Conservation (phyloP, 1,140 invertebrate species). For the Nasonia giraulti region DNA sequence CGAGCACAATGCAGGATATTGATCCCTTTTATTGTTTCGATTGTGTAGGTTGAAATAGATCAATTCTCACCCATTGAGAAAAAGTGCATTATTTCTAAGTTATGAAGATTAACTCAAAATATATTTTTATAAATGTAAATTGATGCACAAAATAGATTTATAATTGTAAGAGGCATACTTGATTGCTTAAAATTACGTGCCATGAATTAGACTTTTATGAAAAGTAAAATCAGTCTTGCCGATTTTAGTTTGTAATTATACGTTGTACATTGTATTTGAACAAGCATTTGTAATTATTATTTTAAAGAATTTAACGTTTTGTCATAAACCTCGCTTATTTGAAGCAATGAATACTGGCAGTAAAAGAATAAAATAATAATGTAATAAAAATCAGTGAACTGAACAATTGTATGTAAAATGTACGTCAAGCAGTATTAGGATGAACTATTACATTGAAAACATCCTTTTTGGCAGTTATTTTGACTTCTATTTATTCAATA, state of each 20-base stretch:
- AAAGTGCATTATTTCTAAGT: conserved; percentile 40
- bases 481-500: neutral
- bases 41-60: conserved; percentile 10
- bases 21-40: conserved; percentile 20
- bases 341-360: conserved; percentile 3
- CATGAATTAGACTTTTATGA: conserved; percentile 45
- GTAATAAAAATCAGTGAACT: neutral
- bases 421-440: conserved; percentile 31
- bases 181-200: conserved; percentile 45
- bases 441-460: neutral
- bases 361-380: conserved; percentile 10
- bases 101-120: conserved; percentile 34
- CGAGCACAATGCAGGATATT: conserved; percentile 20
- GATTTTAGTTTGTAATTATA: conserved; percentile 41
- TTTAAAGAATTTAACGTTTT: conserved; percentile 11
- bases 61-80: neutral
- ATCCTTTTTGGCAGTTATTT: conserved; percentile 19
- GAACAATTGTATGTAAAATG: conserved; percentile 22
- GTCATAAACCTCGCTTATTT: conserved; percentile 26
- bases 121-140: conserved; percentile 47
- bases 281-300: conserved; percentile 32
- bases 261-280: conserved; percentile 39
- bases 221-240: conserved; percentile 41
- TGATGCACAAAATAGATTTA: conserved; percentile 47
- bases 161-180: conserved; percentile 37